phyloP scores from a whole-genome alignment of 2,113 vertebrate genomes.

The Callipepla squamata region DNA sequence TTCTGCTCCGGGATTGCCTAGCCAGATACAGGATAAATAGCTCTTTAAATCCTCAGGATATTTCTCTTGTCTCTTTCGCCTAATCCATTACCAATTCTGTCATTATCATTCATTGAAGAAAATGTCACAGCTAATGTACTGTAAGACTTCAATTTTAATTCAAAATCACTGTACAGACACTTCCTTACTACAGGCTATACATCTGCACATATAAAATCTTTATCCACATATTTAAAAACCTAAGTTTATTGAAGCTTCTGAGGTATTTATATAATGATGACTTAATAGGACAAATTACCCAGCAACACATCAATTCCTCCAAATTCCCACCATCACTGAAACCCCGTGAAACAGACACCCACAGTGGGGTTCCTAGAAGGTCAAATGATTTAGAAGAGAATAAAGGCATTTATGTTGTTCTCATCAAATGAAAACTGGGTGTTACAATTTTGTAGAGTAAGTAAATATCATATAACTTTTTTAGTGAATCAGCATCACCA shows the following conservation, averaged over 20 bases:
- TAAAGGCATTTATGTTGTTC: background rate
- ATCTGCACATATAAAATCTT: background rate
- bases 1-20: background rate
- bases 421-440: background rate
- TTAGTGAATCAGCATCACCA: background rate
- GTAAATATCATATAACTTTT: background rate
- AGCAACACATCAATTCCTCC: background rate
- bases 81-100: background rate
- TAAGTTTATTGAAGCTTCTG: background rate
- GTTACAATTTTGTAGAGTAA: background rate
- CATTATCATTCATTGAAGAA: constrained; percentile 23
- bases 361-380: background rate
- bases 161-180: background rate
- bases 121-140: constrained; percentile 51
- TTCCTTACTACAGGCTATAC: background rate
- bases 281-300: background rate
- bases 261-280: background rate
- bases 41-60: background rate
- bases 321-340: background rate
- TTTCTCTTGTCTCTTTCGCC: constrained; percentile 18
- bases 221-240: background rate
- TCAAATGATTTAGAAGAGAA: background rate
- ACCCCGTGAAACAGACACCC: background rate
- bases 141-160: background rate
- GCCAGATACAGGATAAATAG: background rate